phyloP scores from a whole-genome alignment of 2,797 vertebrate genomes.

The Acrocephalus scirpaceus region DNA sequence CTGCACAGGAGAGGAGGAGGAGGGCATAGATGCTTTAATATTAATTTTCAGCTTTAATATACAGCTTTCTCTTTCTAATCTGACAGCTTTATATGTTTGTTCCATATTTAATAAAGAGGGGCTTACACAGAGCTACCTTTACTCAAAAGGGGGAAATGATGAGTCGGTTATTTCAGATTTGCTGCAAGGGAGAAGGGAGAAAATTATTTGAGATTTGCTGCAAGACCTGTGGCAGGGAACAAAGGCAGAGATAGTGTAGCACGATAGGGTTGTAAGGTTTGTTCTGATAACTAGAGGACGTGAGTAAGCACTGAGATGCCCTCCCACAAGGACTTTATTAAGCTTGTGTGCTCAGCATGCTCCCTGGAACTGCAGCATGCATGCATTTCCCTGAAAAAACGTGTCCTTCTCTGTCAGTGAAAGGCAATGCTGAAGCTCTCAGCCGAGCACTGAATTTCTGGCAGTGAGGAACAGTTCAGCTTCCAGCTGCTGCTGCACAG shows the following conservation, averaged over 20 bases:
- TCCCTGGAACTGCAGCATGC: neutral
- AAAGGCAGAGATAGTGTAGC: neutral
- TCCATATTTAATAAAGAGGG: neutral
- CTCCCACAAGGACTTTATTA: conserved; percentile 25
- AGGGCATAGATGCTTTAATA: neutral
- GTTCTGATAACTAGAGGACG: neutral
- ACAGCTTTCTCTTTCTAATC: neutral
- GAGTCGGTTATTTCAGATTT: neutral
- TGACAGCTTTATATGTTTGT: neutral
- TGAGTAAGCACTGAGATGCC: neutral
- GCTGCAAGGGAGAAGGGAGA: neutral
- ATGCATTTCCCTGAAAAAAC: neutral
- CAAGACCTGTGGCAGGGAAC: neutral
- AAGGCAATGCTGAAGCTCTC: conserved; percentile 17
- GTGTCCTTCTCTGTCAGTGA: neutral
- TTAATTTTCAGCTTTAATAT: neutral
- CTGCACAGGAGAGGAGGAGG: neutral
- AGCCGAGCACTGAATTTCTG: neutral
- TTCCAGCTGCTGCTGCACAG: conserved; percentile 24
- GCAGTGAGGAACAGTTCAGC: neutral
- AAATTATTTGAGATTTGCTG: neutral
- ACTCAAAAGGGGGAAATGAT: neutral
- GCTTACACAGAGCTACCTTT: neutral
- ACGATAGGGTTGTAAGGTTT: neutral
- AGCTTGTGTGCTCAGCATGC: neutral